Base-by-base conservation (phyloP, 2,888 invertebrate genomes). In the Cerastis rubricosa region DNA sequence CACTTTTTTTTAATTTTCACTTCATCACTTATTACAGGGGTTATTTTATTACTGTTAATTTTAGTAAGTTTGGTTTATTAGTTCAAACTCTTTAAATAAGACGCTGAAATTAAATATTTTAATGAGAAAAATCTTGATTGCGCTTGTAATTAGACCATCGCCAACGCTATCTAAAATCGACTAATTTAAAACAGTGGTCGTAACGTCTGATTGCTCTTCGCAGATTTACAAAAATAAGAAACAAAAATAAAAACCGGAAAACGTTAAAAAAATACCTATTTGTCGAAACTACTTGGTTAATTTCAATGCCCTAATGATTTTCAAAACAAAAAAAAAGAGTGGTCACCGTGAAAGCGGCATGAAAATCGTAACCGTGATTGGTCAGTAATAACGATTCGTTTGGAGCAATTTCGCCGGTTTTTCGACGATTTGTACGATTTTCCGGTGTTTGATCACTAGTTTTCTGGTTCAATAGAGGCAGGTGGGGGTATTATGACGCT, bases 371-470 rank as follows among this genome's bases (percentile, higher is more conserved):
- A 84, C 88, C 89, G 85, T 92, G 91, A 94, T 94, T 93, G 93
- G 92, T 92, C 88, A 91, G 88, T 89, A 93, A 91, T 91, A 91
- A 86, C 92, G 93, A 93, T 93, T 94, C 93, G 92, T 93, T 94
- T 93, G 91, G 93, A 92, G 91, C 91, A 94, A 95, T 95, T 95
- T 95, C 92, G 94, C 94, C 88, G 94, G 95, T 93, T 95, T 95
- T 95, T 95, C 93, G 93, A 91, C 92, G 94, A 96, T 96, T 96
- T 95, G 92, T 93, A 91, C 92, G 95, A 96, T 96, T 96, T 96
- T 96, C 95, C 95, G 96, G 91, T 95, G 94, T 95, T 96, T 95
- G 95, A 92, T 86, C 94, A 94, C 93, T 90, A 90, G 90, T 94
- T 96, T 96, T 94, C 95, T 95, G 96, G 94, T 96, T 91, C 91